Percentiles rank a stretch among this genome's conserved stretches.
phyloP scores from a whole-genome alignment of 1,140 invertebrate species.

The Polypedilum pembai region DNA sequence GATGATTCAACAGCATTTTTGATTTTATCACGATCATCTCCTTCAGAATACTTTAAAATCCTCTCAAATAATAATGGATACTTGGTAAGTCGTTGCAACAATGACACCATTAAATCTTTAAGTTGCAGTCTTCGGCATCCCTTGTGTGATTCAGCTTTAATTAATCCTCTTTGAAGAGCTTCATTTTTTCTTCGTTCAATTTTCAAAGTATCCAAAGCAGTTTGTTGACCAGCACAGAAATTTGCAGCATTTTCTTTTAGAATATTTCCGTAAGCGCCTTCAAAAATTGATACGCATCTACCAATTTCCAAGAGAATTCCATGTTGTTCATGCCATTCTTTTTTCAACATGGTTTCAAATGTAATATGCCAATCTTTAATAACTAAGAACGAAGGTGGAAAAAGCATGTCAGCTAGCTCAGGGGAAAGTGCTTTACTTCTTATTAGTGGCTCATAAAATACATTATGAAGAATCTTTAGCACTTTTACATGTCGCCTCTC shows the following conservation, averaged over 20 bases:
- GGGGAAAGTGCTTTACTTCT: conserved; percentile 56
- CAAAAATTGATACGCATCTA: conserved; percentile 71
- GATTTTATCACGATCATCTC: conserved; percentile 59
- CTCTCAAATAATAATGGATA: conserved; percentile 92
- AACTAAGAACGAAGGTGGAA: conserved; percentile 82
- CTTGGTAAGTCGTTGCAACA: conserved; percentile 88
- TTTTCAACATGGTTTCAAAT: conserved; percentile 70
- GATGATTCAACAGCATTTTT: conserved; percentile 66
- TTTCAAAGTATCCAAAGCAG: conserved; percentile 78
- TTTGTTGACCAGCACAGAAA: conserved; percentile 90
- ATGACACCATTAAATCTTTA: conserved; percentile 84
- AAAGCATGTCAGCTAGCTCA: conserved; percentile 79
- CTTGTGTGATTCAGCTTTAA: conserved; percentile 80
- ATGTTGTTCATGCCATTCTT: conserved; percentile 56
- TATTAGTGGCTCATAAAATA: conserved; percentile 81
- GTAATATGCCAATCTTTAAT: conserved; percentile 60
- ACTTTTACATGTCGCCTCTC: conserved; percentile 92
- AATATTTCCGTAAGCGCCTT: conserved; percentile 58
- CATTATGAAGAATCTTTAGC: conserved; percentile 77
- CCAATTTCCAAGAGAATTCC: conserved; percentile 70
- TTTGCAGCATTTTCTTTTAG: conserved; percentile 53
- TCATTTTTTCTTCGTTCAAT: conserved; percentile 79
- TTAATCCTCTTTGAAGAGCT: conserved; percentile 76
- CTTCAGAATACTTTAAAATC: conserved; percentile 69
- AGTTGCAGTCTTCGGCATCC: conserved; percentile 83